Percentiles rank a stretch among this genome's conserved stretches.
These are phyloP conservation scores for Drosophila varians DNA, from an alignment of 1,140 invertebrate species.

Conservation along the genomic window DNA sequence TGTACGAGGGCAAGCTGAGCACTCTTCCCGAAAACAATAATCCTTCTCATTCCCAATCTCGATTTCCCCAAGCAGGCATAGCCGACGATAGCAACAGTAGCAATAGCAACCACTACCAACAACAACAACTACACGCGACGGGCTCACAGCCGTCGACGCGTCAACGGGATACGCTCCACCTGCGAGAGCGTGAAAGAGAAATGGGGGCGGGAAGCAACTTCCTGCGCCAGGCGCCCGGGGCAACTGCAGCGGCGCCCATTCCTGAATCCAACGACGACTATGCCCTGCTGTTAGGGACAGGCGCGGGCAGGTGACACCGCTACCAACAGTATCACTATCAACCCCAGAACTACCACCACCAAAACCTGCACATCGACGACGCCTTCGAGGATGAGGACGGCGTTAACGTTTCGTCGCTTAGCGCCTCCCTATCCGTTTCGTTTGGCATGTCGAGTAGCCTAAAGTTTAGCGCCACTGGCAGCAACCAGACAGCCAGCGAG, in stretches of 20 bases:
- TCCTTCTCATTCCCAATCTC: slow-evolving; percentile 71
- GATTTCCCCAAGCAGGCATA: slow-evolving; percentile 75
- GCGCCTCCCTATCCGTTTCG: slow-evolving; percentile 71
- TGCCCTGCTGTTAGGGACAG: slow-evolving; percentile 67
- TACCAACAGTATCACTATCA: slow-evolving; percentile 68
- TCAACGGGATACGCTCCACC: slow-evolving; percentile 65
- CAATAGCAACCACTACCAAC: slow-evolving; percentile 76
- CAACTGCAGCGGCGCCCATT: slow-evolving; percentile 64
- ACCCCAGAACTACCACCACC: slow-evolving; percentile 46
- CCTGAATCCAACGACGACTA: slow-evolving; percentile 79
- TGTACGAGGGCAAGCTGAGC: slow-evolving; percentile 55
- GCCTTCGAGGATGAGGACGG: slow-evolving; percentile 60
- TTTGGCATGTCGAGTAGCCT: slow-evolving; percentile 77
- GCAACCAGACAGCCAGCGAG: slow-evolving; percentile 69
- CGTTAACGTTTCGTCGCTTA: slow-evolving; percentile 65
- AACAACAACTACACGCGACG: slow-evolving; percentile 66
- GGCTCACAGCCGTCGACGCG: slow-evolving; percentile 45
- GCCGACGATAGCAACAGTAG: slow-evolving; percentile 48
- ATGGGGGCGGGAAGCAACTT: slow-evolving; percentile 50
- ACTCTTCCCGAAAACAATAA: slow-evolving; percentile 49
- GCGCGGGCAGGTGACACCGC: slow-evolving; percentile 77
- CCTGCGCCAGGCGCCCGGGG: slow-evolving; percentile 46
- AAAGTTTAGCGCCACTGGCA: slow-evolving; percentile 74
- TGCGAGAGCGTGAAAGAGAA: slow-evolving; percentile 51
- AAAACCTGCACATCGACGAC: slow-evolving; percentile 50